Evolutionary conservation across 2,797 vertebrate species (phyloP).

Genomic region (Anas flavirostris): DNA sequence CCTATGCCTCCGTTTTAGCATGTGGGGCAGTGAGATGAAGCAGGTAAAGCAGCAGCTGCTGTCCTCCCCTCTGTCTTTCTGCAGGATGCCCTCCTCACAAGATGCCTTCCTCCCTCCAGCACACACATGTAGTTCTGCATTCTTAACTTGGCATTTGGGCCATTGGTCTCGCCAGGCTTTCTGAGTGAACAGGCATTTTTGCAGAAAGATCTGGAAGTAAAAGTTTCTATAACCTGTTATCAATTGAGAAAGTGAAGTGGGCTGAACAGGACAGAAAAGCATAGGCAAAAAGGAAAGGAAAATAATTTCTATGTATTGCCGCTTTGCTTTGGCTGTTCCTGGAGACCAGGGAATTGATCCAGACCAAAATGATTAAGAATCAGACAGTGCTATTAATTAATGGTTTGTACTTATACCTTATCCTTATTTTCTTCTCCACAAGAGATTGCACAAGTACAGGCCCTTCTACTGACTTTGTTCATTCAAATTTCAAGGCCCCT

Average conservation of each 20-base stretch:
- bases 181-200: not conserved
- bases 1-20: not conserved
- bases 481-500: not conserved
- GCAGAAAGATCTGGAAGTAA: not conserved
- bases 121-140: not conserved
- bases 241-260: not conserved
- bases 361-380: not conserved
- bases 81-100: too few species aligned
- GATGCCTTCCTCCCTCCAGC: not conserved
- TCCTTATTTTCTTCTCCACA: not conserved
- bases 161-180: not conserved
- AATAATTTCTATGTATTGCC: not conserved
- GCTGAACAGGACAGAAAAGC: not conserved
- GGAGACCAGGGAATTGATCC: not conserved
- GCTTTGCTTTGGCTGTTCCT: not conserved
- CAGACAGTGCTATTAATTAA: not conserved
- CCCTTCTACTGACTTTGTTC: not conserved
- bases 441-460: not conserved
- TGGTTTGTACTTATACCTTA: not conserved
- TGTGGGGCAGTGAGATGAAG: not conserved
- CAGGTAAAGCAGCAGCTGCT: not conserved
- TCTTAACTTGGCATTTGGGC: not conserved
- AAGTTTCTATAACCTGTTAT: not conserved
- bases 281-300: not conserved
- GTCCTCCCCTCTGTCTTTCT: not conserved